Evolutionary conservation across 2,888 invertebrate species (phyloP), one percentile per base, ranked within the genome.

Genomic region (Thymelicus sylvestris): DNA sequence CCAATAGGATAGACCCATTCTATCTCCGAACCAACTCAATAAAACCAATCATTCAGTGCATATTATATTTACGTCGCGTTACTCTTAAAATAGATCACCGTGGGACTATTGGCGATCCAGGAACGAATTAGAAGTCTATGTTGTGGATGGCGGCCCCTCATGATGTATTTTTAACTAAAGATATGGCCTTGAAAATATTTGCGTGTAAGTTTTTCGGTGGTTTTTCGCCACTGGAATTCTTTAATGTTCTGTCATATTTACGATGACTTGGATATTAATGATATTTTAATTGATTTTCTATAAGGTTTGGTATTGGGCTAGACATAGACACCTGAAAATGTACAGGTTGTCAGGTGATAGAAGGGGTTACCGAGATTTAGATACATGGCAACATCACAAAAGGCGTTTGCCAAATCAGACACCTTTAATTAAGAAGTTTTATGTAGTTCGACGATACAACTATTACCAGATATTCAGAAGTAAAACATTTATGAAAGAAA

Each of bases 141-240:
- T 15, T 12, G 39, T 15, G 1, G 50, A 50, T 19, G 44, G 41
- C 55, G 50, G 38, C 65, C 41, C 19, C 65, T 65, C 52, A 13
- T 55, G 44, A 65, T 55, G 41, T 65, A 65, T 65, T 65, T 65
- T 55, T 65, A 65, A 65, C 65, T 65, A 41, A 55, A 65, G 65
- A 55, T 44, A 57, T 24, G 66, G 13, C 47, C 57, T 15, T 66
- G 66, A n/a, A 19, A 15, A 55, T 65, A 41, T 55, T 47, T 31
- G 24, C 13, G 24, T 12, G 19, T 19, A 10, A 2, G 31, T 12
- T 57, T 57, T 57, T 31, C 57, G 12, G 1, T 24, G 1, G 31
- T 12, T 57, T 57, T 57, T 31, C 57, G 12, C 6, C 13, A 57
- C 24, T 57, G 31, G 31, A 57, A 55, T 6, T 12, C 31, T n/a